Evolutionary conservation across 2,113 vertebrate genomes (phyloP).

Genomic region (Phoxinus phoxinus): DNA sequence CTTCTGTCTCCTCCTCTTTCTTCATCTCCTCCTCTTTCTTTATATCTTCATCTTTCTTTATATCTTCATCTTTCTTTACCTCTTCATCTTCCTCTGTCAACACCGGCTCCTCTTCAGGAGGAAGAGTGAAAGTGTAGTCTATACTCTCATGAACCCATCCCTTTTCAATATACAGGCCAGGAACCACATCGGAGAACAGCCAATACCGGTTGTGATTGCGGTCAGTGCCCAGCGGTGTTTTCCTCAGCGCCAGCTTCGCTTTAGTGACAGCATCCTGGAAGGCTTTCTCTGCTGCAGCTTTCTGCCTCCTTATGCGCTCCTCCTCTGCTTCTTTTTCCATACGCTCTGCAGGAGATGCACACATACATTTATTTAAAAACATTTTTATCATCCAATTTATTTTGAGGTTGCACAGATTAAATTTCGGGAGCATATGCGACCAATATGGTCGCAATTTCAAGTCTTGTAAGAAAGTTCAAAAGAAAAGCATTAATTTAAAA

Average conservation of each 20-base stretch:
- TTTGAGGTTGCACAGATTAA: no score
- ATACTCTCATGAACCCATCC: constrained; percentile 96
- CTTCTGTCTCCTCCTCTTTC: constrained; percentile 64
- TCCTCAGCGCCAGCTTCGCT: constrained; percentile 87
- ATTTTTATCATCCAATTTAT: no score
- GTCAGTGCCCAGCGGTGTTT: constrained; percentile 89
- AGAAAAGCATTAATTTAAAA: no score
- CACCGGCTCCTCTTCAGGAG: constrained; percentile 64
- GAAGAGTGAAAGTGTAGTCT: constrained; percentile 86
- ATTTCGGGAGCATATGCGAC: no score
- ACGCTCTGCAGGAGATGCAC: constrained; percentile 77
- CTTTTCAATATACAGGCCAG: constrained; percentile 95
- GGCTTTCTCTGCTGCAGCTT: constrained; percentile 85
- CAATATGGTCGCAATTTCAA: no score
- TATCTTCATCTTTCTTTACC: constrained; percentile 61
- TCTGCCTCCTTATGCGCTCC: constrained; percentile 87
- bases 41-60: constrained; percentile 70
- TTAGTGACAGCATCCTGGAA: constrained; percentile 94
- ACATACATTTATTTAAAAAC: background rate
- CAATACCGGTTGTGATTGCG: constrained; percentile 98
- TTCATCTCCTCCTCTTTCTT: constrained; percentile 58
- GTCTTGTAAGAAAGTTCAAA: no score
- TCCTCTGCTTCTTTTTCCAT: constrained; percentile 93
- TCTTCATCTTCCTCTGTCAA: constrained; percentile 72
- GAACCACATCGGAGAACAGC: constrained; percentile 96